A percentile compares a stretch with the other conserved stretches of the same genome.
Conservation (phyloP, 2,888 invertebrate species). For the Calameuta filiformis region DNA sequence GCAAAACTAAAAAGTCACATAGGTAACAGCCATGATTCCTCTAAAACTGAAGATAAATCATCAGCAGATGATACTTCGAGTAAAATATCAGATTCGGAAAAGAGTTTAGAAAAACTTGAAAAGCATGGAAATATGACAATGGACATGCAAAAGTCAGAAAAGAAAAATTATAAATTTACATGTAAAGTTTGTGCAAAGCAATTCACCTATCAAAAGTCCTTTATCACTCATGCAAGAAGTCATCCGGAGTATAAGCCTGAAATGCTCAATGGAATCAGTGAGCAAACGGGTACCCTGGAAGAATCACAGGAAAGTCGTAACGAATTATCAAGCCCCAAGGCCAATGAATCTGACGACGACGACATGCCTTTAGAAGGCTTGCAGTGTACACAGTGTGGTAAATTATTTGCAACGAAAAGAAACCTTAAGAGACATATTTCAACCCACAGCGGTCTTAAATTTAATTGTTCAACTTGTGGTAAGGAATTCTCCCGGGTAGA, state of each 20-base stretch:
- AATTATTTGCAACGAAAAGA: conserved; percentile 55
- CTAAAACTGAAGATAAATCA: conserved; percentile 22
- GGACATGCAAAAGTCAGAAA: conserved; percentile 28
- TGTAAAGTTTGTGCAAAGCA: conserved; percentile 56
- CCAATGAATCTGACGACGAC: conserved; percentile 31
- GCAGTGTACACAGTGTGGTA: conserved; percentile 58
- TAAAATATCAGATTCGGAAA: conserved; percentile 19
- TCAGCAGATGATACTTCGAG: conserved; percentile 12
- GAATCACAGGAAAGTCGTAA: conserved; percentile 16
- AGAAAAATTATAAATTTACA: conserved; percentile 41
- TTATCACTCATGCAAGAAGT: conserved; percentile 49
- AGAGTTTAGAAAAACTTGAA: conserved; percentile 19
- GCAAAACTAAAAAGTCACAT: conserved; percentile 49
- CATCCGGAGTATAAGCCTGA: conserved; percentile 46
- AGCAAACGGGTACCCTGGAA: conserved; percentile 11
- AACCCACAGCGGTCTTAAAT: conserved; percentile 57
- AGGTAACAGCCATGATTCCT: conserved; percentile 34
- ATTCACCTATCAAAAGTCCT: conserved; percentile 56
- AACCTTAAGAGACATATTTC: conserved; percentile 58
- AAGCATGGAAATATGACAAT: conserved; percentile 11
- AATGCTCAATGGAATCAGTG: conserved; percentile 8
- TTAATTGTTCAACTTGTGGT: conserved; percentile 51
- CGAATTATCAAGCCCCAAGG: conserved; percentile 16
- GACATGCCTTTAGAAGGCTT: conserved; percentile 49
- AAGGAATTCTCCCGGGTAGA: conserved; percentile 58